Evolutionary conservation across 2,113 vertebrate genomes (phyloP).

Genomic region (Zosterops pallidus): DNA sequence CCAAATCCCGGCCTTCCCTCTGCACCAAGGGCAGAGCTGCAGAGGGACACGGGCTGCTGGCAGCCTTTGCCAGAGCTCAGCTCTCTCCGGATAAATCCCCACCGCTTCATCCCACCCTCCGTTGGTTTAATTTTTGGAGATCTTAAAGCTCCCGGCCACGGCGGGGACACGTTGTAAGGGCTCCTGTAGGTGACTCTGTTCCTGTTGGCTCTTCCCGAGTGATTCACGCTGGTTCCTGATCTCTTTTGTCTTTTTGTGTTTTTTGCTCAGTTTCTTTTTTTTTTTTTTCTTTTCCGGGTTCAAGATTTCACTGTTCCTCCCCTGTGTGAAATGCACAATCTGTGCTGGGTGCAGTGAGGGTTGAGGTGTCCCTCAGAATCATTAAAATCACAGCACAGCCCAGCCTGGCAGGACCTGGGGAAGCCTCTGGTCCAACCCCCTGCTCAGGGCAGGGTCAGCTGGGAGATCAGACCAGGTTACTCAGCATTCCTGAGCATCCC

Average conservation of each 20-base stretch:
- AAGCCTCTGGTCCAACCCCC: neutral
- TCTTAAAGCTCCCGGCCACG: neutral
- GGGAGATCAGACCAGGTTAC: slow-evolving; percentile 47
- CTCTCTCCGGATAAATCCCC: neutral
- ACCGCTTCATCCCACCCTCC: neutral
- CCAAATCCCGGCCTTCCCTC: neutral
- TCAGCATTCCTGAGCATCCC: slow-evolving; percentile 41
- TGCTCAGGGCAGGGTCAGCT: slow-evolving; percentile 6
- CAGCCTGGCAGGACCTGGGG: neutral
- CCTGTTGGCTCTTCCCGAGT: neutral
- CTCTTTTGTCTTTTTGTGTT: neutral
- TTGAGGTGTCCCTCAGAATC: neutral
- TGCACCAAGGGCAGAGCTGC: neutral
- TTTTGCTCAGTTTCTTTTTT: neutral
- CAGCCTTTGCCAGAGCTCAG: neutral
- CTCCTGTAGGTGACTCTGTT: neutral
- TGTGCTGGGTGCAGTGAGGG: neutral
- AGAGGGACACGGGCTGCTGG: neutral
- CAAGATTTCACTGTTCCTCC: neutral
- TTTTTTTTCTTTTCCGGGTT: neutral
- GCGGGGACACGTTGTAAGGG: neutral
- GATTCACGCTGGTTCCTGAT: neutral
- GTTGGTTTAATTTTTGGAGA: neutral
- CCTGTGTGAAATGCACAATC: neutral
- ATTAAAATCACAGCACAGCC: neutral